Evolutionary conservation across 2,113 vertebrate genomes (phyloP), one percentile per base, ranked within the genome.

Genomic region (Sardina pilchardus): DNA sequence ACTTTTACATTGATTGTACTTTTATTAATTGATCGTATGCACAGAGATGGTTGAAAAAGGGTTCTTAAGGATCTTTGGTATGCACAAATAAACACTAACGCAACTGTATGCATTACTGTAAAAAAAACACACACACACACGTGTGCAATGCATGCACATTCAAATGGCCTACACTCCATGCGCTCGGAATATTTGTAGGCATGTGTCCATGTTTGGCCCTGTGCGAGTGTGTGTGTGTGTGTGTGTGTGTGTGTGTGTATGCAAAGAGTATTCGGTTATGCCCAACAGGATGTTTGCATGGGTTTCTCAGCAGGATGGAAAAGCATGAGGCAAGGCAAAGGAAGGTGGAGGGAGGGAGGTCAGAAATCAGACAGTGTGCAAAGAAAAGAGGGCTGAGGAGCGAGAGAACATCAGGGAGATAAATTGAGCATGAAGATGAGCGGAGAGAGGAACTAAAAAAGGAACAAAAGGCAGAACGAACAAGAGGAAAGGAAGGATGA

Each of bases 241-340:
- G 50, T 59, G 83, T 84, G 56, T 71, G 59, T 75, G 83, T 75
- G n/a, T 75, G 50, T 63, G 53, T 84, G 47, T 50, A 44, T 84
- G 82, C 21, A 19, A 78, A 78, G 71, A 36, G 71, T 17, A 78
- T 36, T 10, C 16, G 36, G 71, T 78, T 78, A 17, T 16, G 14
- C 39, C 26, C 71, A 36, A 30, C 71, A 78, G 71, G 71, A 78
- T 78, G 71, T 78, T 78, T 78, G 71, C 30, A 78, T 17, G 30
- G 34, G 34, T 78, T 34, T 19, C 30, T 78, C 71, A 78, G 71
- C 71, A 39, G 14, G 71, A 36, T 16, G 12, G 36, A 78, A 78
- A 17, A 14, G 30, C 50, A 78, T 34, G 43, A 50, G 39, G 84
- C 24, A 44, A 39, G 83, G 14, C 36, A 78, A 67, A 26, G 80